Conservation (phyloP, 2,797 vertebrate species). For the Agapornis canus region DNA sequence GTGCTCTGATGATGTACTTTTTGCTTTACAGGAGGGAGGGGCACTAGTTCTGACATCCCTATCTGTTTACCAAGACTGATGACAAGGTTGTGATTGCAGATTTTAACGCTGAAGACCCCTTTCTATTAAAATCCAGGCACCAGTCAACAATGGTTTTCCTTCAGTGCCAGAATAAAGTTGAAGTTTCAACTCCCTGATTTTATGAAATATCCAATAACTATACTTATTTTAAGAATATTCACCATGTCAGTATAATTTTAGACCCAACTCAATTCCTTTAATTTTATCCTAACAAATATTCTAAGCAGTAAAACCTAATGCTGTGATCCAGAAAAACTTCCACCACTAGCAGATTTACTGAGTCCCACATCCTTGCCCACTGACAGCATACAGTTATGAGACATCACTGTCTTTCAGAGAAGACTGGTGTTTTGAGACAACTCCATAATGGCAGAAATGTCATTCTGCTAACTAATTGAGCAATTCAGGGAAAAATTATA, state of each 20-base stretch:
- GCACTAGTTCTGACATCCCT: not conserved
- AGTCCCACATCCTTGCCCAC: not conserved
- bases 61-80: not conserved
- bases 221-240: not conserved
- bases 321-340: not conserved
- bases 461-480: not conserved
- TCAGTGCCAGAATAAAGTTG: not conserved
- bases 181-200: not conserved
- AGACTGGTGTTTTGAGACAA: not conserved
- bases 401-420: not conserved
- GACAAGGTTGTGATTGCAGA: not conserved
- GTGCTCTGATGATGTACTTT: not conserved
- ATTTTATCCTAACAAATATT: not conserved
- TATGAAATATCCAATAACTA: not conserved
- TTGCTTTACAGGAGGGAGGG: not conserved
- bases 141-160: not conserved
- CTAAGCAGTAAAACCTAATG: not conserved
- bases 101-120: not conserved
- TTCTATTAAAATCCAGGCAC: not conserved
- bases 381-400: not conserved
- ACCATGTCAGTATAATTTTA: fast-evolving
- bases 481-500: not conserved
- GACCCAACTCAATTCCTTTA: not conserved
- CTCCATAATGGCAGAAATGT: not conserved
- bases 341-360: not conserved